Evolutionary conservation across 2,113 vertebrate genomes (phyloP).

Genomic region (Triplophysa siluroides): DNA sequence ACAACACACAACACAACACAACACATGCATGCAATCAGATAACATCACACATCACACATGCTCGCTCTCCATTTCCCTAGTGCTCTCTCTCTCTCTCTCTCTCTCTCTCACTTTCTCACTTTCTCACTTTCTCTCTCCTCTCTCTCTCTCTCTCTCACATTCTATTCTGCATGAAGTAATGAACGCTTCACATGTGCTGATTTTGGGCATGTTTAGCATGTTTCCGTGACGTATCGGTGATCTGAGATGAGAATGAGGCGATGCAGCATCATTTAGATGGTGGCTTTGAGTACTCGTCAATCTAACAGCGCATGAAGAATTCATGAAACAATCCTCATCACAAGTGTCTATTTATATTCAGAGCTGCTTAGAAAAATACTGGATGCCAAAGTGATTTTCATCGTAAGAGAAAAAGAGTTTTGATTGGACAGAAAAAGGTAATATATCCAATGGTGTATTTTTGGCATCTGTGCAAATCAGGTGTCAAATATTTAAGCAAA

Average conservation of each 20-base stretch:
- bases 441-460: not conserved
- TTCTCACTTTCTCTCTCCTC: not conserved
- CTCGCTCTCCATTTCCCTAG: too few species aligned
- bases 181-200: not conserved
- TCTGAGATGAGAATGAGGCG: conserved; percentile 7
- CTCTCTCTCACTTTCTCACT: too few species aligned
- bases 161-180: too few species aligned
- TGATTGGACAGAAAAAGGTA: not conserved
- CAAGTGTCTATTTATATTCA: conserved; percentile 6
- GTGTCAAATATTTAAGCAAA: too few species aligned
- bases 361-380: not conserved
- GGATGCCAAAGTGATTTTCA: not conserved
- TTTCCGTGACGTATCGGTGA: not conserved
- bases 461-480: too few species aligned
- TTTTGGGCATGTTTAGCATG: not conserved
- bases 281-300: conserved; percentile 1
- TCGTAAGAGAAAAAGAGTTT: not conserved
- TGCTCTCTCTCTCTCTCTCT: not conserved
- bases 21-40: not conserved
- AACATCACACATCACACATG: not conserved
- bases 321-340: not conserved
- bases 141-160: too few species aligned
- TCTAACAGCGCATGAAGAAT: conserved; percentile 13
- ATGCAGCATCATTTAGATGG: conserved; percentile 14
- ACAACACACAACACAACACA: not conserved